Evolutionary conservation across 2,888 invertebrate genomes (phyloP).

Genomic region (Drosophila borborema): DNA sequence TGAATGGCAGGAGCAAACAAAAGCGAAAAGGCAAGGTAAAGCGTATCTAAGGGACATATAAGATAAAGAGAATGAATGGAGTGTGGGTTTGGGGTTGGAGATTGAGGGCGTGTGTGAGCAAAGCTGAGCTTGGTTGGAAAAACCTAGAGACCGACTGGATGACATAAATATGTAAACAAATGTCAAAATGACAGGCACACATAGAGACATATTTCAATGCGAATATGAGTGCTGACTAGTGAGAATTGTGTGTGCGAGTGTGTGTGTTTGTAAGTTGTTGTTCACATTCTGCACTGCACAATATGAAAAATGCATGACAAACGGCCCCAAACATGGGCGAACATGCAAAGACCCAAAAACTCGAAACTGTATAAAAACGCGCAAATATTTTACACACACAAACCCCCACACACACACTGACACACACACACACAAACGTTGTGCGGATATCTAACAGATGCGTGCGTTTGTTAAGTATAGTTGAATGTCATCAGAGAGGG

Average conservation of each 20-base stretch:
- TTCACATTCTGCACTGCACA: slow-evolving; percentile 63
- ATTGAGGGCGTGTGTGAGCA: slow-evolving; percentile 20
- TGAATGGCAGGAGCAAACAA: slow-evolving; percentile 67
- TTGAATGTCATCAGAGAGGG: neutral
- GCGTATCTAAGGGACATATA: slow-evolving; percentile 8
- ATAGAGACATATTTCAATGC: slow-evolving; percentile 42
- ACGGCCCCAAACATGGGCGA: slow-evolving; percentile 50
- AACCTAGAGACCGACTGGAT: slow-evolving; percentile 66
- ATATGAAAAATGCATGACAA: slow-evolving; percentile 78
- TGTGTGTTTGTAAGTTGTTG: slow-evolving; percentile 49
- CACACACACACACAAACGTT: slow-evolving; percentile 1
- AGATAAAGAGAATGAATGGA: neutral
- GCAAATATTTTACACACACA: slow-evolving; percentile 64
- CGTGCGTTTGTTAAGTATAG: slow-evolving; percentile 29
- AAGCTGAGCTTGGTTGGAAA: slow-evolving; percentile 24
- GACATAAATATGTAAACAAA: slow-evolving; percentile 79
- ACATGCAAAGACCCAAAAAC: slow-evolving; percentile 24
- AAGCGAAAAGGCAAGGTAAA: slow-evolving; percentile 37
- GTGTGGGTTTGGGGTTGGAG: slow-evolving; percentile 14
- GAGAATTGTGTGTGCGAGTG: slow-evolving; percentile 6
- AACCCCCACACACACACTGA: slow-evolving; percentile 4
- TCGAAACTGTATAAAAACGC: slow-evolving; percentile 64
- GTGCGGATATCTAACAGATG: slow-evolving; percentile 59
- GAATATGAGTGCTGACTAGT: slow-evolving; percentile 28
- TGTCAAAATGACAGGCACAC: slow-evolving; percentile 78